Percentiles rank a stretch among this genome's conserved stretches.
Evolutionary conservation across 2,113 vertebrate genomes (phyloP).

Genomic region (Ochotona curzoniae): DNA sequence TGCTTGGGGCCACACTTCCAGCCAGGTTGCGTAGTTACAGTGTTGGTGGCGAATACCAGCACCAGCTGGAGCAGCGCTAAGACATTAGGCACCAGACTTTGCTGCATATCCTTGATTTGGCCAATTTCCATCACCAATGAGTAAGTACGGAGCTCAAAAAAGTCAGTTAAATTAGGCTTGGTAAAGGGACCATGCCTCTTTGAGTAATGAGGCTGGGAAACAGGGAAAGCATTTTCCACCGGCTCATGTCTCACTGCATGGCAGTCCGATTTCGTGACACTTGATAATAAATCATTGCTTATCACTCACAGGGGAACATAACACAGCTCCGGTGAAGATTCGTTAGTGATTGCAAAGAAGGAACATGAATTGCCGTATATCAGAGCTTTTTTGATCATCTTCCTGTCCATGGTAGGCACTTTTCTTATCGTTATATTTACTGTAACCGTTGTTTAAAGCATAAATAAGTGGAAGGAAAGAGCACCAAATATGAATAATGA

Average conservation of each 20-base stretch:
- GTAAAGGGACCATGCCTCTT: constrained; percentile 84
- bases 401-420: constrained; percentile 81
- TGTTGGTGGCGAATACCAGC: background rate
- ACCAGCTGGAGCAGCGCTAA: accelerated
- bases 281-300: constrained; percentile 89
- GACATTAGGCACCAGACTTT: background rate
- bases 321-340: constrained; percentile 88
- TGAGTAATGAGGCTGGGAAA: constrained; percentile 89
- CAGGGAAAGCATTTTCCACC: constrained; percentile 87
- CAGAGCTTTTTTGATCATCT: constrained; percentile 84
- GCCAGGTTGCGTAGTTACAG: background rate
- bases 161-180: constrained; percentile 84
- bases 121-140: constrained; percentile 37
- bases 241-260: constrained; percentile 86
- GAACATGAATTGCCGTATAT: constrained; percentile 86
- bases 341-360: constrained; percentile 88
- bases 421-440: constrained; percentile 85
- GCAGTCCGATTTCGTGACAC: constrained; percentile 88
- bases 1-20: background rate
- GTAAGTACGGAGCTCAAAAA: constrained; percentile 39
- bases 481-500: constrained; percentile 84
- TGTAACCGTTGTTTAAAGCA: constrained; percentile 86
- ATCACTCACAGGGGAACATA: constrained; percentile 88
- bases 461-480: constrained; percentile 86
- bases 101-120: constrained; percentile 37